Evolutionary conservation across 2,113 vertebrate genomes (phyloP), one percentile per base, ranked within the genome.

Genomic region (Platycercus adscitus): DNA sequence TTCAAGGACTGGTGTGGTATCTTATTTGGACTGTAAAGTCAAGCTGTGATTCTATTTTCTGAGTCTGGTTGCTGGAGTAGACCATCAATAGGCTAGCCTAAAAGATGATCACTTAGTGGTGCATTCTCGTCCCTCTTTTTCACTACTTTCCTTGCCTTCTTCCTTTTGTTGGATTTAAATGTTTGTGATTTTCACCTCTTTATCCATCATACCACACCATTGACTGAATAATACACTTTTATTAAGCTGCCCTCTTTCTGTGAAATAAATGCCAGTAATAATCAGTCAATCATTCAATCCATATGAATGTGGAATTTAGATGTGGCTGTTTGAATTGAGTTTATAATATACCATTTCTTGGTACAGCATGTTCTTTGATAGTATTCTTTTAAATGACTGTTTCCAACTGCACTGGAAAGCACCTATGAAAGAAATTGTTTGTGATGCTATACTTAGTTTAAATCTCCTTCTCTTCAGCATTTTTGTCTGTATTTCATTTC

Each of bases 281-380:
- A 96, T 96, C 95, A 97, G 95, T 94, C 96, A 96, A 94, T 96
- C 96, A 96, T 95, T 97, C 96, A 96, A 76, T 96, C 94, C 95
- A 88, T 95, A 75, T 95, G 95, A 96, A 95, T 95, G 93, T 93
- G 81, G 92, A 96, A 97, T 97, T 96, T 96, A 94, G 88, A 95
- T 96, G 95, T 90, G 92, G 91, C 88, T 92, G 72, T 90, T 97
- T 95, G 93, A 96, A 96, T 91, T 7, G 13, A 33, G 56, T 92
- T 94, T 93, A 94, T 94, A 96, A 95, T 90, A 88, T 76, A 86
- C n/a, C 25, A 56, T 90, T 95, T 94, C 80, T 96, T 84, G 86
- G 95, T 96, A 97, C 93, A 94, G 95, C 80, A 41, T 94, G 92
- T 95, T 95, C 93, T 96, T 96, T 93, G 88, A 94, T 85, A 86